These are phyloP conservation scores for Saccopteryx leptura DNA, from an alignment of 2,113 vertebrate species.

Conservation along the genomic window DNA sequence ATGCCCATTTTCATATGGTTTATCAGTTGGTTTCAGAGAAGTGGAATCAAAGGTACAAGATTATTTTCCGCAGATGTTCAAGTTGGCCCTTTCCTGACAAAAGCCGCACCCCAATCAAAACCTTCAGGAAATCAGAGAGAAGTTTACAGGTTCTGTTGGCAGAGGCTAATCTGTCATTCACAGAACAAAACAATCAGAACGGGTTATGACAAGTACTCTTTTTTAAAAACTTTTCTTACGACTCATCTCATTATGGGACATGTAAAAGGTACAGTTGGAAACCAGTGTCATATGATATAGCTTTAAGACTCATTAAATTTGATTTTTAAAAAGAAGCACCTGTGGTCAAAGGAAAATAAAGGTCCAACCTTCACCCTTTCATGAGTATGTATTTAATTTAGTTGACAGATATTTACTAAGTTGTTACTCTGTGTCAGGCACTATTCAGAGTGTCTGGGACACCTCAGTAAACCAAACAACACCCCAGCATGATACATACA, in stretches of 20 bases:
- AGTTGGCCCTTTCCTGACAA: conserved; percentile 53
- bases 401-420: neutral
- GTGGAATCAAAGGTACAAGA: conserved; percentile 54
- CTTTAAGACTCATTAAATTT: conserved; percentile 15
- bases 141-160: conserved; percentile 71
- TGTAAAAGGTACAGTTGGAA: conserved; percentile 42
- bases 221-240: neutral
- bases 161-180: conserved; percentile 59
- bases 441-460: neutral
- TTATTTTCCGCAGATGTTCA: conserved; percentile 70
- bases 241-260: neutral
- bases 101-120: conserved; percentile 27
- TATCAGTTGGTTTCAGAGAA: conserved; percentile 76
- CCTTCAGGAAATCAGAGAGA: conserved; percentile 49
- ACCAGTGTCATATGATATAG: neutral
- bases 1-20: conserved; percentile 64
- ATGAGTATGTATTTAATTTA: neutral
- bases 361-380: neutral
- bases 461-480: neutral
- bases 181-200: conserved; percentile 57
- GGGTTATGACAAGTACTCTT: neutral
- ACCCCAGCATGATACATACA: neutral
- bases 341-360: neutral
- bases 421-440: neutral
- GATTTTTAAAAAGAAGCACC: neutral